Conservation (phyloP, 2,888 invertebrate species). For the Brachypalpus laphriformis region DNA sequence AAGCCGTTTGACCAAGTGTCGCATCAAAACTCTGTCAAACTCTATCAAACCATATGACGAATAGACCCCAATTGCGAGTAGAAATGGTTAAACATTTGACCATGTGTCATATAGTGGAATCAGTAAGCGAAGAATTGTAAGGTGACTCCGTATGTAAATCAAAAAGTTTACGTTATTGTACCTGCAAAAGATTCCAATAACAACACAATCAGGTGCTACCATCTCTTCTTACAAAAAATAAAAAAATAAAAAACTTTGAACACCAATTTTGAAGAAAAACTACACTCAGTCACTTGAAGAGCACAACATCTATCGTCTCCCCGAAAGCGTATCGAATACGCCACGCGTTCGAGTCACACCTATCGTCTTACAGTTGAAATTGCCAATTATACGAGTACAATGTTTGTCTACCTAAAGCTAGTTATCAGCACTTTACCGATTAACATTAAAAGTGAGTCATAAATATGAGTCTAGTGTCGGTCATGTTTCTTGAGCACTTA, state of each 20-base stretch:
- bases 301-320: not conserved
- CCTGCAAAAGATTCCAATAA: no score
- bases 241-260: no score
- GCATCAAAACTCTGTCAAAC: no score
- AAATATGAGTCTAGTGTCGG: not conserved
- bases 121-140: no score
- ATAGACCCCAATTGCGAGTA: no score
- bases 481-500: slow-evolving; percentile 7
- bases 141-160: no score
- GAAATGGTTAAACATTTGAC: no score
- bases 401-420: slow-evolving; percentile 12
- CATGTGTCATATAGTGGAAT: no score
- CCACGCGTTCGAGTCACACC: slow-evolving; percentile 27
- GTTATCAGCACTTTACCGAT: slow-evolving; percentile 34
- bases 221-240: not conserved
- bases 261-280: not conserved
- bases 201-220: not conserved
- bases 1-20: no score
- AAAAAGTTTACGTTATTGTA: no score
- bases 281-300: not conserved
- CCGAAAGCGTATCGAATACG: not conserved
- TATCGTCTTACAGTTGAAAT: slow-evolving; percentile 44
- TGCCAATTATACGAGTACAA: slow-evolving; percentile 14
- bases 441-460: slow-evolving; percentile 45
- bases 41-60: no score